These are phyloP conservation scores for Polymixis lichenea DNA, from an alignment of 2,888 invertebrate genomes.

Conservation along the genomic window DNA sequence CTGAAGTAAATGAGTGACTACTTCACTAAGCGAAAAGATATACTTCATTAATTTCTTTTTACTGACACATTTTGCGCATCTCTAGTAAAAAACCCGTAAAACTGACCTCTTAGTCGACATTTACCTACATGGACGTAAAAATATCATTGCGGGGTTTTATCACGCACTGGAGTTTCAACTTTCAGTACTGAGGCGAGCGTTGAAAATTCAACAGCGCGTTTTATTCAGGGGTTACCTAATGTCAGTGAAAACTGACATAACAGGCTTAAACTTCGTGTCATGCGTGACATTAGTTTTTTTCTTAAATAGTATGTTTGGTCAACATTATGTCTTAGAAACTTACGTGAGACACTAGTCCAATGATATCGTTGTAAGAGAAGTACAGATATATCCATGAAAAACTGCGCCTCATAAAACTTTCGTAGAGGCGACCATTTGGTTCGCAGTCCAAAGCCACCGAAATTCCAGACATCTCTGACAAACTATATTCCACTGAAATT, in stretches of 20 bases:
- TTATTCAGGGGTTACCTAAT: background rate
- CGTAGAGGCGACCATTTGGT: constrained; percentile 67
- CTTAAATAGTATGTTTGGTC: background rate
- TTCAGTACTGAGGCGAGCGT: background rate
- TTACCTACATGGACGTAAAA: no score
- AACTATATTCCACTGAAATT: constrained; percentile 77
- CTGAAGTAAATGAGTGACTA: no score
- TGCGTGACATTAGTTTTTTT: background rate
- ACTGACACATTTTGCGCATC: no score
- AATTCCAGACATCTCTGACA: constrained; percentile 72
- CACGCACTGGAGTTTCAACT: no score
- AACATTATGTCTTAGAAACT: constrained; percentile 13
- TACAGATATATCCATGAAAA: constrained; percentile 73
- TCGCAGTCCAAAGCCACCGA: constrained; percentile 73
- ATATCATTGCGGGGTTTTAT: no score
- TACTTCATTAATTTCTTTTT: no score
- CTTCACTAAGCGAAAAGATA: no score
- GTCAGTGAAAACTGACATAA: background rate
- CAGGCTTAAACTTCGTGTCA: background rate
- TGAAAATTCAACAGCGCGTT: background rate
- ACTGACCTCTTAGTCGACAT: no score
- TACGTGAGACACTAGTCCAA: constrained; percentile 73
- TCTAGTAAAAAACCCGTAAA: no score
- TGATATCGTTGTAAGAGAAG: constrained; percentile 70
- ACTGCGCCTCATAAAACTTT: constrained; percentile 67